Evolutionary conservation across 1,140 invertebrate genomes (phyloP), one percentile per base, ranked within the genome.

Genomic region (Leptopilina clavipes): DNA sequence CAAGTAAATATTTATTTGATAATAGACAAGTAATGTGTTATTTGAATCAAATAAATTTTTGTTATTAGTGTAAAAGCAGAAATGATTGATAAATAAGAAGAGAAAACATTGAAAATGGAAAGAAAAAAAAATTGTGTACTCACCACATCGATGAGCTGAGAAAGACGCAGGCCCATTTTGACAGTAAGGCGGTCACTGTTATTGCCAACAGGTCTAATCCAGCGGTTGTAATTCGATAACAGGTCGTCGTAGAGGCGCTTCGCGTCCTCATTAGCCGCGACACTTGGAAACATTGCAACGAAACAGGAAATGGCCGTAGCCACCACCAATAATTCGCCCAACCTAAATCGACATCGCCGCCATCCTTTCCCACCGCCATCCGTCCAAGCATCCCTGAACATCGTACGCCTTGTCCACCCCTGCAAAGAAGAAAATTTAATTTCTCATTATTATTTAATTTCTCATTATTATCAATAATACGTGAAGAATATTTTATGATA

Each of bases 61-160:
- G n/a, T n/a, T n/a, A n/a, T n/a, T n/a, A n/a, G n/a, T n/a, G n/a
- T n/a, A n/a, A n/a, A n/a, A n/a, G n/a, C n/a, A n/a, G n/a, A n/a
- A n/a, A n/a, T n/a, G n/a, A n/a, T n/a, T n/a, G n/a, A n/a, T n/a
- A n/a, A n/a, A n/a, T n/a, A n/a, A n/a, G n/a, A n/a, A n/a, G n/a
- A n/a, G n/a, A 31, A 31, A 31, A 19, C 10, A 25, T 10, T 1
- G 43, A 72, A 73, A 71, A 72, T 25, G 9, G 22, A 78, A 70
- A 70, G 44, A 77, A 70, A 31, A 5, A 31, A 31, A 31, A 2
- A 5, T 31, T 31, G 25, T 31, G 1, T 85, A 95, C 97, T 98
- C 92, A 99, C 98, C 91, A 99, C 97, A 91, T 99, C 98, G 87
- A 99, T 99, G 85, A 99, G 94, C 92, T 99, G 98, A 83, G 98